These are phyloP conservation scores for Girardinichthys multiradiatus DNA, from an alignment of 2,113 vertebrate genomes.

Conservation along the genomic window DNA sequence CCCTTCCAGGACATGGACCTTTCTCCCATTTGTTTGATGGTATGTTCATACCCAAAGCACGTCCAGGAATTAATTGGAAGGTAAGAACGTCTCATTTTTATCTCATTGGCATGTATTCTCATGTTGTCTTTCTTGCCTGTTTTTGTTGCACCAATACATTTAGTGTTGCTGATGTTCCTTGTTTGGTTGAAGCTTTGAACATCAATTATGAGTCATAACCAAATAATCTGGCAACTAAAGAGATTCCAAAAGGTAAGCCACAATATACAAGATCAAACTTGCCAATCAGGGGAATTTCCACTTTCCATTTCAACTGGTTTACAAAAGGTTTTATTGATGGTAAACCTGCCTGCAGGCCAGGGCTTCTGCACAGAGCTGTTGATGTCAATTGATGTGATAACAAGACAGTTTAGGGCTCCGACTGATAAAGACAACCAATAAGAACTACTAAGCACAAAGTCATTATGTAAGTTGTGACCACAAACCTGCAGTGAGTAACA, in stretches of 20 bases:
- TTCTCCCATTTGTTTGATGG: constrained; percentile 97
- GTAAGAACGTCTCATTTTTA: constrained; percentile 69
- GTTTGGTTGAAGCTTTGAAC: neutral
- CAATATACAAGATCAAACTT: neutral
- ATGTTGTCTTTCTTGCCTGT: neutral
- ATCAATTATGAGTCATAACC: neutral
- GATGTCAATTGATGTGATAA: neutral
- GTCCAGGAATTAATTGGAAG: constrained; percentile 84
- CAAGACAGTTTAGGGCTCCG: neutral
- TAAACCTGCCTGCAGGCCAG: neutral
- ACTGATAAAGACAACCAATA: constrained; percentile 28
- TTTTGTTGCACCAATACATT: neutral
- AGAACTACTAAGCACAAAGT: neutral
- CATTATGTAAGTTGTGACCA: neutral
- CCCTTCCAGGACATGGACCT: constrained; percentile 91
- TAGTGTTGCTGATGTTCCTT: neutral
- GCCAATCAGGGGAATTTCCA: too few relatives aligned
- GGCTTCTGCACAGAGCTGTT: neutral
- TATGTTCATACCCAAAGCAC: constrained; percentile 88
- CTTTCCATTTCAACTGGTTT: too few relatives aligned
- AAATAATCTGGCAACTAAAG: neutral
- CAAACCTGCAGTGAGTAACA: constrained; percentile 22
- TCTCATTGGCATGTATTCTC: neutral
- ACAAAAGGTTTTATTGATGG: neutral
- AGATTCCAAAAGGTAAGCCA: neutral